Conservation (phyloP, 2,113 vertebrate species). For the Taxidea taxus region DNA sequence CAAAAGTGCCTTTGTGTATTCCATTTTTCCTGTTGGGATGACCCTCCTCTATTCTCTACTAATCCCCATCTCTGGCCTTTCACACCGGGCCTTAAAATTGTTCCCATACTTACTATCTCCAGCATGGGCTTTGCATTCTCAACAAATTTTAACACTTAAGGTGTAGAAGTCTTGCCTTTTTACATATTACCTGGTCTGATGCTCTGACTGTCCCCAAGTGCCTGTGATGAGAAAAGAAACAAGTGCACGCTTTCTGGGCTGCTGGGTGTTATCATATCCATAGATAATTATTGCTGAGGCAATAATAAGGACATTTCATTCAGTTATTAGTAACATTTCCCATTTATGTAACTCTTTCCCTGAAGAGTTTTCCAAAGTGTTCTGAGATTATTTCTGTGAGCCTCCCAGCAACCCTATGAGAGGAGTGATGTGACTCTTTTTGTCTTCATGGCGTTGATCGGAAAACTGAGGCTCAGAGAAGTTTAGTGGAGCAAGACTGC, state of each 20-base stretch:
- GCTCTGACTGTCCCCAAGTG: background rate
- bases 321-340: background rate
- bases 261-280: background rate
- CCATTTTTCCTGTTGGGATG: background rate
- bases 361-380: background rate
- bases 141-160: background rate
- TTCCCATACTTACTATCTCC: background rate
- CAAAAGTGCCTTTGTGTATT: background rate
- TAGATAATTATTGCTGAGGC: background rate
- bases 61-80: background rate
- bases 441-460: background rate
- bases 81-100: background rate
- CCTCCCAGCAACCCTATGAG: background rate
- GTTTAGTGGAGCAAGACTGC: background rate
- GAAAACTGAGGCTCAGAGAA: background rate
- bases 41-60: background rate
- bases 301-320: background rate
- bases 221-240: background rate
- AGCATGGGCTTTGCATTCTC: background rate
- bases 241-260: background rate
- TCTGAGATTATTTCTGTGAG: background rate
- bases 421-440: background rate
- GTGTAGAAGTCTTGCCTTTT: background rate
- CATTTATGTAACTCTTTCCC: background rate
- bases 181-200: background rate